phyloP scores from a whole-genome alignment of 2,888 invertebrate genomes.

The Allolobophora icterica region DNA sequence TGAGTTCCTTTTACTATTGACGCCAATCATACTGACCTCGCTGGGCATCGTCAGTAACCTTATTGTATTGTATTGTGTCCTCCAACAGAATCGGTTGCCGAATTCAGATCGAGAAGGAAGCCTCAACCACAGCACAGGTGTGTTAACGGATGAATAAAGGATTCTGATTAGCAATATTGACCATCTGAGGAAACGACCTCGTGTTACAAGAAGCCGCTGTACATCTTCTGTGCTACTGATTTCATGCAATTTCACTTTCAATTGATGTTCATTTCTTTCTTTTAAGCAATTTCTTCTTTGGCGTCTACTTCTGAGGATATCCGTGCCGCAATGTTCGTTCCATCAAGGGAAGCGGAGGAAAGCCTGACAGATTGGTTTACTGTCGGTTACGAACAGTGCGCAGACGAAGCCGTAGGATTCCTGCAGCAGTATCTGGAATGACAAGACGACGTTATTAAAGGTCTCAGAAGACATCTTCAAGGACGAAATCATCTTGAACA shows the following conservation, averaged over 20 bases:
- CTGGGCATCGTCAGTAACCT: background rate
- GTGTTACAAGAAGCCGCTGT: background rate
- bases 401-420: background rate
- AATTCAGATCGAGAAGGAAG: background rate
- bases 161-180: no score
- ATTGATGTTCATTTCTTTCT: background rate
- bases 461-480: background rate
- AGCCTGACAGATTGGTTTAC: background rate
- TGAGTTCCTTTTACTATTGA: background rate
- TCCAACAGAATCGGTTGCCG: background rate
- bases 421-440: background rate
- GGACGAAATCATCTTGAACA: background rate
- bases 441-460: background rate
- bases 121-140: background rate
- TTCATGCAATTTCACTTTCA: no score
- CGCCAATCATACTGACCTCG: background rate
- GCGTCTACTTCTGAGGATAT: background rate
- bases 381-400: background rate
- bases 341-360: background rate
- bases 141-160: background rate
- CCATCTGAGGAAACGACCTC: background rate
- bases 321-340: background rate
- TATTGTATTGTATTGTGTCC: no score
- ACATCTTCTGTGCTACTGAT: no score
- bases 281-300: background rate